Evolutionary conservation across 2,888 invertebrate species (phyloP).

Genomic region (Cryptus viduatorius): DNA sequence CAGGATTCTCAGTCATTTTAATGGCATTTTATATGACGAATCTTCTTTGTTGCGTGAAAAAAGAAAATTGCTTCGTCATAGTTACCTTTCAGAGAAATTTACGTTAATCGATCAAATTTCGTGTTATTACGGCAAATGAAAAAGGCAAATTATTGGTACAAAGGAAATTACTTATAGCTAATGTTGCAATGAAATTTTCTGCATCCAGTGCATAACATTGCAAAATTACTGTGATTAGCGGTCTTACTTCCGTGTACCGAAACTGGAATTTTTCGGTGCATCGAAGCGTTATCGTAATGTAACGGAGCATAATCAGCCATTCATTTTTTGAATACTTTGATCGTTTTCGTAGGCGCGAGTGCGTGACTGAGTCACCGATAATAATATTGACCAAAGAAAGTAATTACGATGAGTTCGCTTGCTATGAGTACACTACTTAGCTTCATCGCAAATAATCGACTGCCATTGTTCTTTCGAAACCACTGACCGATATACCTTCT

Average conservation of each 20-base stretch:
- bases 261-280: neutral
- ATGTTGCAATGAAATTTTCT: neutral
- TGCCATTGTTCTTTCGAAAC: conserved; percentile 3
- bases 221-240: neutral
- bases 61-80: too few species aligned
- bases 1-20: too few species aligned
- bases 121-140: neutral
- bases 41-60: too few species aligned
- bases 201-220: neutral
- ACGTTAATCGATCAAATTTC: neutral
- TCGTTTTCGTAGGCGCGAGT: conserved; percentile 22
- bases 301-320: conserved; percentile 28
- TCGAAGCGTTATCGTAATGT: conserved; percentile 5
- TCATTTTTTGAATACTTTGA: conserved; percentile 12
- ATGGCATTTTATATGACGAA: too few species aligned
- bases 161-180: neutral
- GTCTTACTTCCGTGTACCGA: neutral
- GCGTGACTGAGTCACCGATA: conserved; percentile 16
- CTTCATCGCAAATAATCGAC: neutral
- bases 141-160: neutral
- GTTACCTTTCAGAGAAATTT: too few species aligned
- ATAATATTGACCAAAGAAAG: conserved; percentile 53
- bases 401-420: conserved; percentile 3
- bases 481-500: neutral
- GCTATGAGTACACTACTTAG: neutral